Evolutionary conservation across 2,113 vertebrate species (phyloP), one percentile per base, ranked within the genome.

Genomic region (Coregonus clupeaformis): DNA sequence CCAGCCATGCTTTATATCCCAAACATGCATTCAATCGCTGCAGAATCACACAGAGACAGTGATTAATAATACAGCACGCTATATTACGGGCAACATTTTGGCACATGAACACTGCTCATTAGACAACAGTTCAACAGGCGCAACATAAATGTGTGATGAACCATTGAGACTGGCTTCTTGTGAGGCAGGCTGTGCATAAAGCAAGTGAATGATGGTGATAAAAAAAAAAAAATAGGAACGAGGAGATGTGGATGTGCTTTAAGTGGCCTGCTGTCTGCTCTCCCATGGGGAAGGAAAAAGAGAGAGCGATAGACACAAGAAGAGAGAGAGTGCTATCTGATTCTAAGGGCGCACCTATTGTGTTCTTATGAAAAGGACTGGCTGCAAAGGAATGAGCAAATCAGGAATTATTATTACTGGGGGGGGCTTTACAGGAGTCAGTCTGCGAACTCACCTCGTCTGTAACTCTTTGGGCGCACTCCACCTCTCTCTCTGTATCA

Each of bases 51-150:
- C 84, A 82, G 88, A 83, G 84, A 86, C 81, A 85, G 79, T 89
- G 82, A 90, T 90, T 84, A 90, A 90, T 91, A 91, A 89, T 88
- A 82, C 77, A 90, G 79, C 80, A 60, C 25, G 80, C 69, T 84
- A 77, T 88, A 91, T 88, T 71, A 87, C 67, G 71, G 73, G 77
- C 73, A 73, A 68, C 25, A 25, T 77, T 81, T 79, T 68, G 82
- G 69, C 87, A 82, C 75, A 55, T 62, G 83, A 72, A 73, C 49
- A 0, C 30, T 42, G 11, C 80, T 87, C 79, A 84, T 88, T 85
- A 89, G 78, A 78, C 52, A 57, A 77, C 12, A 20, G 57, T 73
- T 85, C 79, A 72, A 75, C 27, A 9, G 42, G 42, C 42, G 42
- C 5, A 3, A 45, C 47, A 49, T 36, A 2, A 9, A 36, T 36